Evolutionary conservation across 2,888 invertebrate genomes (phyloP).

Genomic region (Eilema griseolum): DNA sequence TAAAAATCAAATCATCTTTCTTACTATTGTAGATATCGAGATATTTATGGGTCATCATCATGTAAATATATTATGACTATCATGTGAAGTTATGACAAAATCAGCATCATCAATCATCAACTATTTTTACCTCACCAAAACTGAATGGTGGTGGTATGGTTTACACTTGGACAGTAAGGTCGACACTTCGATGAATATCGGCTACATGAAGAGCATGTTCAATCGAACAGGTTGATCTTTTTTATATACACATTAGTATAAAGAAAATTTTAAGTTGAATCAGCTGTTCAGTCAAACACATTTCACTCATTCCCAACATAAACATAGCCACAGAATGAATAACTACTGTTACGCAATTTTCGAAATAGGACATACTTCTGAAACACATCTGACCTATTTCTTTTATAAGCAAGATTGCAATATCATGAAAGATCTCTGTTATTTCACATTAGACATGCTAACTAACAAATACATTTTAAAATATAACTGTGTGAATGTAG

Average conservation of each 20-base stretch:
- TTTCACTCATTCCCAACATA: slow-evolving; percentile 25
- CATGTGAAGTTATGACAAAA: not conserved
- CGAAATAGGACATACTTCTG: slow-evolving; percentile 49
- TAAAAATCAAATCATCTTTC: no score
- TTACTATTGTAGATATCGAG: no score
- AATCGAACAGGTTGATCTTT: not conserved
- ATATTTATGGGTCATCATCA: no score
- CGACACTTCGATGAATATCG: not conserved
- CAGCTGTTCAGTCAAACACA: slow-evolving; percentile 4
- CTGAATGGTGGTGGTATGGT: no score
- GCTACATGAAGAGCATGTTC: not conserved
- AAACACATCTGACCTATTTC: slow-evolving; percentile 58
- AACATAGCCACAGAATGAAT: slow-evolving; percentile 45
- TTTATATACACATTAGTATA: not conserved
- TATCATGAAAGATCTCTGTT: slow-evolving; percentile 54
- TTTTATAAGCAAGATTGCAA: slow-evolving; percentile 54
- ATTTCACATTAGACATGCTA: slow-evolving; percentile 60
- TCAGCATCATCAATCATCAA: not conserved
- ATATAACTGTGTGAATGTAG: slow-evolving; percentile 70
- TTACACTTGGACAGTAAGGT: not conserved
- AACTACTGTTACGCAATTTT: slow-evolving; percentile 57
- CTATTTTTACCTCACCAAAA: no score
- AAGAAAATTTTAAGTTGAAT: not conserved
- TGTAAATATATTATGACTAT: no score
- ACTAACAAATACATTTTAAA: slow-evolving; percentile 54